Evolutionary conservation across 2,888 invertebrate genomes (phyloP).

Genomic region (Macrophya annulata): DNA sequence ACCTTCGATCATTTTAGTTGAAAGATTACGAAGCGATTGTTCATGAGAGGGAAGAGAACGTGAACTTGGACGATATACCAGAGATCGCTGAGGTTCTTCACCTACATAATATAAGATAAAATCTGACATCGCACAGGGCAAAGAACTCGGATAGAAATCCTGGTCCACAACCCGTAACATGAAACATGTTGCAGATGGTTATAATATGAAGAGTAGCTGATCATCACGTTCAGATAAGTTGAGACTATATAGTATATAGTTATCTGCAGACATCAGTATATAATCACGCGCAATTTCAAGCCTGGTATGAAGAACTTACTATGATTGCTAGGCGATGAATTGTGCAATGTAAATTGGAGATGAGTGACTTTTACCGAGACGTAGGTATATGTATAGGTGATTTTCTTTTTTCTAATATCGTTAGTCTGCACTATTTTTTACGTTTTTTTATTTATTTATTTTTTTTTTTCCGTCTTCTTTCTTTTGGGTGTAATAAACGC

Average conservation of each 20-base stretch:
- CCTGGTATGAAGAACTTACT: not conserved
- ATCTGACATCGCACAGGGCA: conserved; percentile 62
- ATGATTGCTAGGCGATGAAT: not conserved
- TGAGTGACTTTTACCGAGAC: not conserved
- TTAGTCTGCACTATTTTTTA: no score
- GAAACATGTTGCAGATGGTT: conserved; percentile 16
- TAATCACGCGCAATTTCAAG: not conserved
- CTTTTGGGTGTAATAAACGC: not conserved
- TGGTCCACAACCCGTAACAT: not conserved
- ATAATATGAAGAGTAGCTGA: not conserved
- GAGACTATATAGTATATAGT: not conserved
- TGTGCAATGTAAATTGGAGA: not conserved
- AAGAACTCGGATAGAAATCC: conserved; percentile 20
- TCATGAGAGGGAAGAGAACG: conserved; percentile 60
- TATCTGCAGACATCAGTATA: not conserved
- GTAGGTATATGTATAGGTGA: not conserved
- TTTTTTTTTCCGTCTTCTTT: not conserved
- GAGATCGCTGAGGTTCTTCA: conserved; percentile 78
- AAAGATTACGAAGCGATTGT: conserved; percentile 66
- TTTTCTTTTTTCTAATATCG: not conserved
- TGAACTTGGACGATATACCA: conserved; percentile 68
- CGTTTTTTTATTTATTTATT: no score
- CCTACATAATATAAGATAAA: conserved; percentile 79
- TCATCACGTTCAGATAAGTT: not conserved
- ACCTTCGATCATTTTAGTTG: conserved; percentile 60